Evolutionary conservation across 2,797 vertebrate genomes (phyloP), one percentile per base, ranked within the genome.

Genomic region (Cygnus olor): DNA sequence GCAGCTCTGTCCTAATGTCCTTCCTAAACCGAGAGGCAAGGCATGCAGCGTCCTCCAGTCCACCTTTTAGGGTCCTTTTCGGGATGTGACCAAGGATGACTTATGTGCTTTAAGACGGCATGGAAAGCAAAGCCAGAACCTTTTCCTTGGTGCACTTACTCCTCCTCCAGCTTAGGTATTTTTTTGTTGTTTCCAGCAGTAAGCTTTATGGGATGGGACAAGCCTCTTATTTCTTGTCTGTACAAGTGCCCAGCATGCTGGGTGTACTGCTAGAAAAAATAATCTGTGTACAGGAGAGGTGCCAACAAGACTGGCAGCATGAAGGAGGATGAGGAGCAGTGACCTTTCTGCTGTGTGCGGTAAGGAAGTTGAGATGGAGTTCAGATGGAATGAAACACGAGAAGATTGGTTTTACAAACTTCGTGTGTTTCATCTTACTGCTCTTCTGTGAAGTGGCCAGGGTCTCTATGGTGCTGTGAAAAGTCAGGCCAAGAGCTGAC

Each of bases 101-200:
- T 51, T 38, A 9, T 2, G 2, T 85, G 53, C 61, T 74, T 77
- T 57, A 71, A 54, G 49, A 89, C 27, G 54, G 17, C 54, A 88
- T 51, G 34, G 72, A 42, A 51, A 86, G 74, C 22, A 80, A 83
- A 89, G 27, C 10, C 54, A 80, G 53, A 19, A 73, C 49, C 10
- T 85, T 69, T 80, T 73, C 27, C 53, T 78, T n/a, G 25, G 14
- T 80, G n/a, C 2, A 0, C 70, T 85, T 94, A 13, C 44, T 93
- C 68, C 63, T 79, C 38, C 9, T 85, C 36, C 49, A 42, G 30
- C 22, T 70, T 34, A 40, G 51, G 44, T 79, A 54, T 38, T 71
- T 82, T 95, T 86, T 51, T 80, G 66, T 54, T 54, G 53, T 93
- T 96, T 92, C 44, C 66, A 88, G 88, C 63, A 83, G 65, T 30